These are phyloP conservation scores for Homarus gammarus DNA, from an alignment of 2,888 invertebrate species.

Conservation along the genomic window DNA sequence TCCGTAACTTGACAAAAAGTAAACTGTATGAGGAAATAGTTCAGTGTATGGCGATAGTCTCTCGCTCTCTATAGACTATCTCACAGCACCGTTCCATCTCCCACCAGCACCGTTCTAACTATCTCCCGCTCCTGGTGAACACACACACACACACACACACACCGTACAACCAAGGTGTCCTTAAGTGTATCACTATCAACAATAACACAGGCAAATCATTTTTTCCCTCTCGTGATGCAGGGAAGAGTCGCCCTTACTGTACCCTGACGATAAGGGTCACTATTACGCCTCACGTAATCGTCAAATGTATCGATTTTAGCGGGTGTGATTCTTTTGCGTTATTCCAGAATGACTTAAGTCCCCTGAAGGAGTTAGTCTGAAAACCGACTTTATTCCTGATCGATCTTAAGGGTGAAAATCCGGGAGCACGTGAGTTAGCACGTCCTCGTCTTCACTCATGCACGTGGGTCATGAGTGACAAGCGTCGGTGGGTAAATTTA, in stretches of 20 bases:
- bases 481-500: slow-evolving; percentile 69
- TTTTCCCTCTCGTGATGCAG: slow-evolving; percentile 9
- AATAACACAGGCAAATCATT: slow-evolving; percentile 60
- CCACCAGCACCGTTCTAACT: slow-evolving; percentile 36
- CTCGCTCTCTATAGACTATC: no score
- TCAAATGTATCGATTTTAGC: slow-evolving; percentile 67
- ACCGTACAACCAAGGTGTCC: slow-evolving; percentile 48
- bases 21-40: no score
- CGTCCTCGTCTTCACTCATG: slow-evolving; percentile 58
- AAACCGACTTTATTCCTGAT: slow-evolving; percentile 13
- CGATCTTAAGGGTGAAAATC: slow-evolving; percentile 27
- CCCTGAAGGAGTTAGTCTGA: not conserved
- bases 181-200: slow-evolving; percentile 61
- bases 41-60: no score
- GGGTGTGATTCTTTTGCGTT: slow-evolving; percentile 43
- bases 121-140: slow-evolving; percentile 41
- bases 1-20: no score
- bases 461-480: slow-evolving; percentile 72
- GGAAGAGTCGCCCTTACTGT: slow-evolving; percentile 19
- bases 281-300: slow-evolving; percentile 22
- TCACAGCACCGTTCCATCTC: slow-evolving; percentile 7
- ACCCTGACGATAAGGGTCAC: not conserved
- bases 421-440: slow-evolving; percentile 1
- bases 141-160: slow-evolving; percentile 44
- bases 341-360: slow-evolving; percentile 41